phyloP scores from a whole-genome alignment of 2,797 vertebrate genomes.

The Hephaestus fuliginosus region DNA sequence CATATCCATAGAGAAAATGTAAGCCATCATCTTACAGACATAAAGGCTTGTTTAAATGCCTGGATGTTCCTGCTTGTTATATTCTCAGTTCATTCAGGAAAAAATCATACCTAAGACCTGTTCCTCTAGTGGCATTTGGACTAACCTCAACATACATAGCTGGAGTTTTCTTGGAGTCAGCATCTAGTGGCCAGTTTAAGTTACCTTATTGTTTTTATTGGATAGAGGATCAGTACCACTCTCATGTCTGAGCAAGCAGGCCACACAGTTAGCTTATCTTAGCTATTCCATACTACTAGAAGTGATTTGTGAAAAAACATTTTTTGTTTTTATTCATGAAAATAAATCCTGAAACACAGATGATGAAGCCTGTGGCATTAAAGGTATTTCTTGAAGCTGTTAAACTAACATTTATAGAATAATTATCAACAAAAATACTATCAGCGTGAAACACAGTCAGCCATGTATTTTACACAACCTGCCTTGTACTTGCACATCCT shows the following conservation, averaged over 20 bases:
- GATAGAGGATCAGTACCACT: no score
- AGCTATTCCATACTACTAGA: no score
- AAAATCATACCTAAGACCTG: background rate
- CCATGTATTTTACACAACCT: constrained; percentile 24
- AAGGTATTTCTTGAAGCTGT: no score
- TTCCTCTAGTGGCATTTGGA: background rate
- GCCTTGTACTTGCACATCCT: background rate
- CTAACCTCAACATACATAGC: background rate
- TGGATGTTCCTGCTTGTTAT: background rate
- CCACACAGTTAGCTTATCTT: no score
- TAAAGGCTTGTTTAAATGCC: no score
- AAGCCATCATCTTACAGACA: background rate
- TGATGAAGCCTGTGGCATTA: no score
- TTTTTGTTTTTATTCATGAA: no score
- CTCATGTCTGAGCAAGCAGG: no score
- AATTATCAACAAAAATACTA: background rate
- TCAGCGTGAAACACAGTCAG: background rate
- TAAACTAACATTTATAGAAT: no score
- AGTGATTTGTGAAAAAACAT: no score
- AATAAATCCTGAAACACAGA: no score
- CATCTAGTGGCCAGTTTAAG: background rate
- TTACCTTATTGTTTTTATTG: background rate
- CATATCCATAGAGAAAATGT: no score
- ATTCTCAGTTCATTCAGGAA: background rate
- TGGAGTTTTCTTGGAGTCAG: background rate